Evolutionary conservation across 2,797 vertebrate species (phyloP), one percentile per base, ranked within the genome.

Genomic region (Psittacula echo): DNA sequence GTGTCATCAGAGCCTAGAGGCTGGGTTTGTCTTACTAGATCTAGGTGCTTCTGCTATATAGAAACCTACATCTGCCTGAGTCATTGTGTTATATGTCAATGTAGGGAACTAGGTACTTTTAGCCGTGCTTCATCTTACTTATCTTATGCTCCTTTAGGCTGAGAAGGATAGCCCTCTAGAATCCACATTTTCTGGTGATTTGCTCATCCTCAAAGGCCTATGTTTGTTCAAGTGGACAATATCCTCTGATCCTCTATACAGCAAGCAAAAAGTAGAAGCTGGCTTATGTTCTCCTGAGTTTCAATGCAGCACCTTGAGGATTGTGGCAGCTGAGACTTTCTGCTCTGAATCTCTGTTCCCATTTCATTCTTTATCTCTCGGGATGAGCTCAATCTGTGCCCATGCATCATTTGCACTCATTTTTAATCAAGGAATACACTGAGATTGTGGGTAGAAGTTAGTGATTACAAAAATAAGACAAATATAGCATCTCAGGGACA

Each of bases 61-160:
- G 39, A 79, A 82, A 87, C 11, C 13, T 48, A 9, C 18, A 19
- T 20, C 65, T 74, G 24, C 22, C 48, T 1, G 5, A 47, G 22
- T 22, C 0, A 0, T 21, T 60, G 34, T 47, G 41, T 61, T 86
- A 26, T 1, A 60, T 23, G 42, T 50, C 14, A 54, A 1, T 9
- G 18, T 15, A 79, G 60, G 87, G 26, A 79, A 65, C 5, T 6
- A 67, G 58, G n/a, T 13, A 50, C 23, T 32, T 68, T 47, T 16
- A 86, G 11, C 15, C 14, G 9, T 82, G 27, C 48, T 87, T 87
- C 9, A 5, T 42, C 32, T 58, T 27, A 41, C 5, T 44, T 61
- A n/a, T 42, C 37, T 65, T 15, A 21, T 5, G 27, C 41, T 54
- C 47, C 15, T 80, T 82, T 32, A 56, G 41, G 13, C n/a, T 81